These are phyloP conservation scores for Apogon talboti DNA, from an alignment of 2,797 vertebrate species.

Conservation along the genomic window DNA sequence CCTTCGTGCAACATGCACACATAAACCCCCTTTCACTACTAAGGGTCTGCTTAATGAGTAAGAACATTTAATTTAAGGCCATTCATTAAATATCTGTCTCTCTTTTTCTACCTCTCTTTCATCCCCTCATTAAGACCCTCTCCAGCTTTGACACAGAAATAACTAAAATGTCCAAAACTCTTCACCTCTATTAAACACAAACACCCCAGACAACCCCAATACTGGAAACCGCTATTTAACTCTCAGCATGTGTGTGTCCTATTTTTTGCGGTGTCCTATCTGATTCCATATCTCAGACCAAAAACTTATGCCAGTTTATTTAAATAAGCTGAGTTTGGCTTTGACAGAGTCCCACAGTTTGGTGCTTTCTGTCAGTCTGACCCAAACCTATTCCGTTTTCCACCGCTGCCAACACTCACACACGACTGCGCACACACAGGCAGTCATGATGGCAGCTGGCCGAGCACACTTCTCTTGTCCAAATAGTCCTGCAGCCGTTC, in stretches of 20 bases:
- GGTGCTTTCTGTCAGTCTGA: slow-evolving; percentile 62
- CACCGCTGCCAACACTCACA: slow-evolving; percentile 66
- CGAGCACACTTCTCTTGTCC: slow-evolving; percentile 50
- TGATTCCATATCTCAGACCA: slow-evolving; percentile 54
- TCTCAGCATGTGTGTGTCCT: slow-evolving; percentile 27
- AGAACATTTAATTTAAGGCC: slow-evolving; percentile 26
- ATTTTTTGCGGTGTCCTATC: slow-evolving; percentile 38
- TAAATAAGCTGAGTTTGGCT: slow-evolving; percentile 68
- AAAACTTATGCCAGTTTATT: slow-evolving; percentile 68
- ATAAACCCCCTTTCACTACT: slow-evolving; percentile 8
- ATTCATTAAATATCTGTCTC: slow-evolving; percentile 31
- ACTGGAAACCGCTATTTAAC: slow-evolving; percentile 24
- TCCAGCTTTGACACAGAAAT: slow-evolving; percentile 29
- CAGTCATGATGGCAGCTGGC: slow-evolving; percentile 46
- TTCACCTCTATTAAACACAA: slow-evolving; percentile 25
- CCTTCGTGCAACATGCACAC: slow-evolving; percentile 32
- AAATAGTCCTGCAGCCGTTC: slow-evolving; percentile 49
- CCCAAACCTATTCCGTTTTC: slow-evolving; percentile 51
- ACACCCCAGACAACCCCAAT: slow-evolving; percentile 27
- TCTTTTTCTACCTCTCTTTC: slow-evolving; percentile 26
- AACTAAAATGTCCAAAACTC: slow-evolving; percentile 21
- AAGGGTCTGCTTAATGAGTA: slow-evolving; percentile 19
- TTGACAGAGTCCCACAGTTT: slow-evolving; percentile 70
- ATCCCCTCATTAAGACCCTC: slow-evolving; percentile 14
- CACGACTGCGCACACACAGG: slow-evolving; percentile 37